Percentiles rank a stretch among this genome's conserved stretches.
phyloP scores from a whole-genome alignment of 2,888 invertebrate genomes.

The Melanophora roralis region DNA sequence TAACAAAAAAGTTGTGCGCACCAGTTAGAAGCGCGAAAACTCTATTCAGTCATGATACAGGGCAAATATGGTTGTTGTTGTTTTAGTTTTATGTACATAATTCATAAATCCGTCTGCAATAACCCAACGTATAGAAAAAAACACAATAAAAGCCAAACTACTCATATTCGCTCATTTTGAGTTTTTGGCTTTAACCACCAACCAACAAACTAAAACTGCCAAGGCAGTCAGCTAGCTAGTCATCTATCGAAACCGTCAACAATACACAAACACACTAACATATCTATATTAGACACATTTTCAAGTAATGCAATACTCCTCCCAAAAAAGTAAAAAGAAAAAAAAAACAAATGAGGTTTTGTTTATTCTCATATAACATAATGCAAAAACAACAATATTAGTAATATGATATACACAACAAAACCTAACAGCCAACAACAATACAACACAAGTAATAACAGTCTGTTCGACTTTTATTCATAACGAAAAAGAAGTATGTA shows the following conservation, averaged over 20 bases:
- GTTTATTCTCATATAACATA: slow-evolving; percentile 55
- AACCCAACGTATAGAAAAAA: slow-evolving; percentile 29
- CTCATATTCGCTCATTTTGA: slow-evolving; percentile 73
- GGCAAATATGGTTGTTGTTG: slow-evolving; percentile 39
- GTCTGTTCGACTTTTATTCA: slow-evolving; percentile 38
- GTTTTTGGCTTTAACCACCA: slow-evolving; percentile 57
- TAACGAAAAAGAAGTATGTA: slow-evolving; percentile 36
- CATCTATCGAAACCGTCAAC: slow-evolving; percentile 23
- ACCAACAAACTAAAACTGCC: slow-evolving; percentile 34
- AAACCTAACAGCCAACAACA: not conserved
- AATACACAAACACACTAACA: no score
- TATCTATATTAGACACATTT: slow-evolving; percentile 23
- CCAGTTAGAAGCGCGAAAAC: slow-evolving; percentile 72
- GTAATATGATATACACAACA: not conserved
- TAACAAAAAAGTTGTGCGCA: slow-evolving; percentile 69
- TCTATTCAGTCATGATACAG: slow-evolving; percentile 40
- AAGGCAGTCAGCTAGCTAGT: slow-evolving; percentile 33
- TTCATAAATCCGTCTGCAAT: slow-evolving; percentile 69
- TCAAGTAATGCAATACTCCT: slow-evolving; percentile 54
- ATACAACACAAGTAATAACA: not conserved
- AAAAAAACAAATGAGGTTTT: slow-evolving; percentile 9
- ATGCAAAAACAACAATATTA: slow-evolving; percentile 40
- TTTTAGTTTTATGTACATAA: slow-evolving; percentile 68
- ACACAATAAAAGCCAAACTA: slow-evolving; percentile 56
- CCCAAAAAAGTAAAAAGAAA: slow-evolving; percentile 26